Base-by-base conservation (phyloP, 2,113 vertebrate genomes). In the Cathartes aura region DNA sequence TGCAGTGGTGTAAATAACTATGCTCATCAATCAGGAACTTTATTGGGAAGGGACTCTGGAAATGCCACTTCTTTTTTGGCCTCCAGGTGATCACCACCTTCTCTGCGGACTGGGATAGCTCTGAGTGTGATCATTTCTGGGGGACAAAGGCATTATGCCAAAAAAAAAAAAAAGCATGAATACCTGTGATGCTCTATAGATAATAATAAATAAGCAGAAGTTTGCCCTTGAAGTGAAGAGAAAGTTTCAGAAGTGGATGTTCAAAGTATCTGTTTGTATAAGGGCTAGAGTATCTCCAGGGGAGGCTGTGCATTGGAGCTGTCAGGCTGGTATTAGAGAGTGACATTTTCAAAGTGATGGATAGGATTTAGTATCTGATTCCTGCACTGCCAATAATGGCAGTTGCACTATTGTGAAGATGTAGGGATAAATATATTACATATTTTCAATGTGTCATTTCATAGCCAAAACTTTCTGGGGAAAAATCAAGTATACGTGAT, bases 271-370 rank as follows among this genome's bases (percentile, higher is more conserved):
- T 87, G 16, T 75, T 83, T 85, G 52, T 80, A 50, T 59, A 93
- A 93, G 59, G 52, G 40, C n/a, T 82, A n/a, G 64, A 56, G 5
- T 15, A 40, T 70, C 36, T 93, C 58, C 26, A 53, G 58, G 48
- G 64, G 5, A 58, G 43, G 47, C 21, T 78, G 42, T 55, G 34
- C 14, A 16, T 12, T 79, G 76, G 56, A 89, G 58, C 26, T 59
- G 38, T 62, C 0, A 0, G 56, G n/a, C 22, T 76, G 50, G n/a
- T 87, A 71, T 80, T 68, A 70, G 43, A 24, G 30, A 78, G 42
- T 93, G 76, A 73, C n/a, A 75, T 81, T 97, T 97, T 23, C 7
- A 72, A 92, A 89, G 52, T 66, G 88, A 90, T n/a, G 73, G 76
- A 47, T 72, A 86, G 55, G 81, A 76, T 82, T 95, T 89, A 70